Percentiles rank a stretch among this genome's conserved stretches.
phyloP scores from a whole-genome alignment of 2,113 vertebrate genomes.

The Lagenorhynchus albirostris region DNA sequence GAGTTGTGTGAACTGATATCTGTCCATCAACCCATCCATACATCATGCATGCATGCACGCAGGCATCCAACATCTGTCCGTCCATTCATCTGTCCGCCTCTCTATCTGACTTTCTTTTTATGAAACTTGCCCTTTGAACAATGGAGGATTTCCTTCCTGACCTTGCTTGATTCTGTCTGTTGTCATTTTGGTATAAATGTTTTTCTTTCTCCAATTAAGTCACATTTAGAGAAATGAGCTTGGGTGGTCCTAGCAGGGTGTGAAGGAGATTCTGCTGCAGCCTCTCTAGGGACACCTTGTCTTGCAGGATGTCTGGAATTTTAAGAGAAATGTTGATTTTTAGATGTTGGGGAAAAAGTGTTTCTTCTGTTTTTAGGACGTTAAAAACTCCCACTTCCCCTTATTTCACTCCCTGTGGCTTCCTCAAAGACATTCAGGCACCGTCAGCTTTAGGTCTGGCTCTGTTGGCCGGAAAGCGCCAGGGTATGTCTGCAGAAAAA shows the following conservation, averaged over 20 bases:
- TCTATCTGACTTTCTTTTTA: not conserved
- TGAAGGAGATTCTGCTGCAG: not conserved
- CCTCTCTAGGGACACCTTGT: not conserved
- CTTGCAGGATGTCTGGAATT: not conserved
- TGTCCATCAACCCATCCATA: too few species aligned
- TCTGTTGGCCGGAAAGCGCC: not conserved
- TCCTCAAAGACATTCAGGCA: not conserved
- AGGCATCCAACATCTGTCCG: too few species aligned
- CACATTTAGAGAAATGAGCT: not conserved
- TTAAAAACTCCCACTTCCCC: not conserved
- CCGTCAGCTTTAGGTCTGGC: not conserved
- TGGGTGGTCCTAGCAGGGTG: not conserved
- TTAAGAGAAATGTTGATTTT: not conserved
- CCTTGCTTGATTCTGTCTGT: not conserved
- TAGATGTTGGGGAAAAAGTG: not conserved
- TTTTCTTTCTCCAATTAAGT: not conserved
- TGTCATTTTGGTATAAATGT: not conserved
- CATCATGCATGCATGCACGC: not conserved
- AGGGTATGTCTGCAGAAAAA: not conserved
- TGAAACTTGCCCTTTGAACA: not conserved
- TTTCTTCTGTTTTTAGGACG: not conserved
- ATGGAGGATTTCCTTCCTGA: not conserved
- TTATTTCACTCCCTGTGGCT: not conserved
- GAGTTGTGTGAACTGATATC: not conserved
- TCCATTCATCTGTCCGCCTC: too few species aligned